phyloP scores from a whole-genome alignment of 92 coral and sea anemone genomes.

The Nematostella vectensis region DNA sequence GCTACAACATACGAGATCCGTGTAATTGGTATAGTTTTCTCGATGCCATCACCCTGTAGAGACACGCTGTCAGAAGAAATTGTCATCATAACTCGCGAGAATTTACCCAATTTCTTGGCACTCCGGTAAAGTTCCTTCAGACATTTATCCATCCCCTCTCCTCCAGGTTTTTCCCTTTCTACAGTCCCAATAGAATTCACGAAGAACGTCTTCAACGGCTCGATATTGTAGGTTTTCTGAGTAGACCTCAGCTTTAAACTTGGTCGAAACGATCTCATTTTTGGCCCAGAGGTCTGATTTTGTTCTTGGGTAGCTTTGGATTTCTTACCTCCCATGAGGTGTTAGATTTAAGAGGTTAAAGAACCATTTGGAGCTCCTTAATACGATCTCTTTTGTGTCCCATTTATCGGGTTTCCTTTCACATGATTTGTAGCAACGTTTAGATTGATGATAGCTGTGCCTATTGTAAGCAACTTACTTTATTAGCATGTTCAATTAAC shows the following conservation, averaged over 20 bases:
- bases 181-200: constrained; percentile 70
- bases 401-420: too few relatives aligned
- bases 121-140: constrained; percentile 44
- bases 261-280: background rate
- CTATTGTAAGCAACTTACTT: too few relatives aligned
- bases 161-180: constrained; percentile 54
- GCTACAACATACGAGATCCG: constrained; percentile 73
- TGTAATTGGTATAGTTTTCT: constrained; percentile 49
- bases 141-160: constrained; percentile 54
- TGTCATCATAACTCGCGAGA: constrained; percentile 55
- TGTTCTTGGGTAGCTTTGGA: too few relatives aligned
- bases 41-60: constrained; percentile 34
- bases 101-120: constrained; percentile 20
- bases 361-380: too few relatives aligned
- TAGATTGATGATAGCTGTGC: too few relatives aligned
- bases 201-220: constrained; percentile 54
- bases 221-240: constrained; percentile 50
- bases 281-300: background rate
- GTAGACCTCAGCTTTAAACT: constrained; percentile 18
- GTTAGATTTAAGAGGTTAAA: too few relatives aligned
- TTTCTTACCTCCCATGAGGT: background rate
- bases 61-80: constrained; percentile 43
- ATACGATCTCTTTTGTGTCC: too few relatives aligned
- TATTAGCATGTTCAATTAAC: too few relatives aligned
- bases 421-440: too few relatives aligned